Base-by-base conservation (phyloP, 2,888 invertebrate species). In the Baronia brevicornis region DNA sequence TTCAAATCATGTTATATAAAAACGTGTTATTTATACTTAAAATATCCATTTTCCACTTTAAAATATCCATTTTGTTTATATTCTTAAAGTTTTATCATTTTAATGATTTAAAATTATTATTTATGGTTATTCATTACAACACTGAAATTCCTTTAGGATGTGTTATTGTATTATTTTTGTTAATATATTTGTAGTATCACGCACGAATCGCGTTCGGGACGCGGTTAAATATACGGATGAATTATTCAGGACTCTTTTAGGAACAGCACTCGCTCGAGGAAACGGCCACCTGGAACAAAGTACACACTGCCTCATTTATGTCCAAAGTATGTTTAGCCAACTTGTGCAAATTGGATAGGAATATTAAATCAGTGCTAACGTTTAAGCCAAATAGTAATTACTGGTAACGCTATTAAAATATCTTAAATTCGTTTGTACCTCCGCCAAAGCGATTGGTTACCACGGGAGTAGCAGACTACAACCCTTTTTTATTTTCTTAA, bases 181-280 rank as follows among this genome's bases (percentile, higher is more conserved):
- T 51, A 55, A 42, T 45, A 43, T 46, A 48, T 54, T 55, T 59
- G 54, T 57, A 50, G 52, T 54, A 54, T 40, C 44, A 55, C 45
- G 50, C 48, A 44, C 49, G 51, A 34, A 35, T 46, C 47, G 48
- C 58, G 41, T 57, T 60, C 44, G 59, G 65, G 61, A 54, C 60
- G 53, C 61, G 65, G 63, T 65, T 75, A 72, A 77, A 78, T 77
- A 78, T 74, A 62, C 60, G 61, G 54, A 66, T 80, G 78, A 80
- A 82, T 82, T 47, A 82, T 84, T 80, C 79, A 80, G 61, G 50
- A 63, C 67, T 67, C 73, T 74, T 74, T 79, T 71, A 73, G 69
- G 70, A 51, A 41, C 55, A 58, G 55, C 54, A 48, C 60, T 57
- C 65, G 58, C 57, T 49, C 57, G 54, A 61, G 57, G 59, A 54